A percentile compares a stretch with the other conserved stretches of the same genome.
Conservation (phyloP, 2,888 invertebrate species). For the Polydrusus pterygomalis region DNA sequence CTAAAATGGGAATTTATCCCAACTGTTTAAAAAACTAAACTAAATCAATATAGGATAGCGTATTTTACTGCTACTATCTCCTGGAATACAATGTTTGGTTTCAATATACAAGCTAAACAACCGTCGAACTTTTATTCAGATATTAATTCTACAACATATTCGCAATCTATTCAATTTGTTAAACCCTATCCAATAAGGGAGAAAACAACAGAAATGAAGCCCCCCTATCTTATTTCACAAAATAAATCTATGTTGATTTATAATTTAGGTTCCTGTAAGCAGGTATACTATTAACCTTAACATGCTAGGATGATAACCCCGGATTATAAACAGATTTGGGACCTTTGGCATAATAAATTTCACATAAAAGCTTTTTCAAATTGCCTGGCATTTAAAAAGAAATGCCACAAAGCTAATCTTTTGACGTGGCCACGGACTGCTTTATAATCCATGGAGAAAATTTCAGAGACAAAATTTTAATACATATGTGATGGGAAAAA, state of each 20-base stretch:
- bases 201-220: constrained; percentile 31
- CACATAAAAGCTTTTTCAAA: constrained; percentile 52
- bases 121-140: constrained; percentile 9
- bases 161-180: constrained; percentile 34
- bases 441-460: constrained; percentile 51
- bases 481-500: constrained; percentile 39
- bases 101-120: neutral
- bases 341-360: constrained; percentile 53
- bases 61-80: neutral
- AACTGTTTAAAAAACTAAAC: too few species aligned
- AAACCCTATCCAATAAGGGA: constrained; percentile 8
- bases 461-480: constrained; percentile 49
- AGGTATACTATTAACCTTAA: constrained; percentile 52
- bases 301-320: constrained; percentile 48
- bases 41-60: too few species aligned
- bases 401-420: constrained; percentile 57
- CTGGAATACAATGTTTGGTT: neutral
- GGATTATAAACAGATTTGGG: constrained; percentile 54
- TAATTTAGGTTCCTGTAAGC: constrained; percentile 39
- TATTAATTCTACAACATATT: constrained; percentile 29
- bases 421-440: constrained; percentile 46
- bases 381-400: constrained; percentile 55
- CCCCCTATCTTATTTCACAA: constrained; percentile 40
- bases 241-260: constrained; percentile 44
- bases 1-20: too few species aligned